Evolutionary conservation across 1,140 invertebrate genomes (phyloP), one percentile per base, ranked within the genome.

Genomic region (Cydia strobilella): DNA sequence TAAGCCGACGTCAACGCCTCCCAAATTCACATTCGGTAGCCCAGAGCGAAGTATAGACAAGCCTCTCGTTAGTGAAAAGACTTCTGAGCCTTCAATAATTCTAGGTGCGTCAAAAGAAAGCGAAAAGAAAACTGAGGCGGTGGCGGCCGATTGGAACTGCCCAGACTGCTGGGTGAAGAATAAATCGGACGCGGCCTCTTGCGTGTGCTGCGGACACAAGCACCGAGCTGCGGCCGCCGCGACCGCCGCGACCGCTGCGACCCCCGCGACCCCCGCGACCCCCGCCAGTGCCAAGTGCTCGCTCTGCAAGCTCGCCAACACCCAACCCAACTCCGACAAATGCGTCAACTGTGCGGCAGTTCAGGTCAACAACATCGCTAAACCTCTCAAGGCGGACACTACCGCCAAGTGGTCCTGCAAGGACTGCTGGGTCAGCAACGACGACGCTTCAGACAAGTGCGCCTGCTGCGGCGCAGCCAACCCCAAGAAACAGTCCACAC

Each of bases 371-470:
- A 79, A 74, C 59, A 62, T 74, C 39, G 71, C 72, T 45, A 79
- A 78, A 65, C 63, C 69, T 15, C 42, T 75, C 27, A 69, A 71
- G 25, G 69, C 42, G 20, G 13, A 62, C 51, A 75, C 77, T 12
- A 31, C 63, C n/a, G 63, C 73, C 15, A 76, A 93, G 73, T 96
- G 96, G 96, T 94, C 95, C 74, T 97, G 96, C 90, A 81, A 88
- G 10, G 91, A 90, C 59, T 97, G 96, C 88, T 94, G 95, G 91
- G 91, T 96, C 2, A 89, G 92, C 69, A 97, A 97, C 87, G 94
- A 95, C 59, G 81, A 89, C 18, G 89, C 90, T 10, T 88, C 89
- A 18, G 79, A 77, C 3, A 95, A 94, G 76, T 97, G 96, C 90
- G 90, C 94, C 4, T 95, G 95, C 10, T 97, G 96, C 87, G 93